Evolutionary conservation across 1,140 invertebrate genomes (phyloP), one percentile per base, ranked within the genome.

Genomic region (Condylostylus longicornis): DNA sequence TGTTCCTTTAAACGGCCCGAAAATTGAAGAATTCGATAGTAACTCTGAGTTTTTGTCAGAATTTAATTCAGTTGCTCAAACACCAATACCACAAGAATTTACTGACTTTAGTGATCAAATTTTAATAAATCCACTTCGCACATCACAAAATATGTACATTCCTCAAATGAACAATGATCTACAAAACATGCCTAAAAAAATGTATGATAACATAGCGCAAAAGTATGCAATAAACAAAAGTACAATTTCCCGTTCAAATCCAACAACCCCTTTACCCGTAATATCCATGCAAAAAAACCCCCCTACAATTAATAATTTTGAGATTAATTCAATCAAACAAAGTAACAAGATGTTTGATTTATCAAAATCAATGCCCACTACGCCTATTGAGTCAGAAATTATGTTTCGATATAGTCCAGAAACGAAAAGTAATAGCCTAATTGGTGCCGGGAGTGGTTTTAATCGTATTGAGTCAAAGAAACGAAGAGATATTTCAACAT

Each of bases 31-130:
- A n/a, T 20, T 8, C 10, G 8, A 12, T 7, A 13, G 31, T 14
- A 33, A 15, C 42, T 22, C 23, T 33, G 3, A 43, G 23, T 39
- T 43, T 46, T 64, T 65, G 41, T 75, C 75, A 4, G 69, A 71
- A 0, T 72, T 68, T 27, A 74, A 70, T 37, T 78, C 75, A 2
- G 65, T 77, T 20, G 73, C 75, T 2, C 70, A 74, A 17, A 78
- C 75, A 2, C 77, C 77, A 2, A 71, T 78, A 8, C 75, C 75
- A 2, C 71, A 71, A 35, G 75, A 80, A 46, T 80, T 73, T 48
- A 72, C 69, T 37, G 76, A 79, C 44, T 79, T 79, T 41, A 68
- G 64, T 12, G 65, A 43, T 17, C 27, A 27, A 35, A 23, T 14
- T 32, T 42, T 15, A 30, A 7, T 20, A 38, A 12, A 37, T 42